Percentiles rank a stretch among this genome's conserved stretches.
phyloP scores from a whole-genome alignment of 1,140 invertebrate species.

The Thaumetopoea pityocampa region DNA sequence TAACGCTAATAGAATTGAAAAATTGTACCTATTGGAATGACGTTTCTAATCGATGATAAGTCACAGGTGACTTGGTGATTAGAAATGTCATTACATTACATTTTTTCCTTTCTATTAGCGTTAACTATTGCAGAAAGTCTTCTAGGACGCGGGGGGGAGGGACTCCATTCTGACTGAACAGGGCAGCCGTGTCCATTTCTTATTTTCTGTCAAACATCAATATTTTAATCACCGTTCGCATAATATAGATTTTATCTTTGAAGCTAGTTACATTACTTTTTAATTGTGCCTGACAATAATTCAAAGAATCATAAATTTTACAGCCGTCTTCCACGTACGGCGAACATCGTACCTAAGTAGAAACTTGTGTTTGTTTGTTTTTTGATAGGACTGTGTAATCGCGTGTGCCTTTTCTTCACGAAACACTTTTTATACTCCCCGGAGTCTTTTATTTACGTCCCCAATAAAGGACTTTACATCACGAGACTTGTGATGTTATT shows the following conservation, averaged over 20 bases:
- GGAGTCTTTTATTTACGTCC: slow-evolving; percentile 56
- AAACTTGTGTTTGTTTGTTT: slow-evolving; percentile 70
- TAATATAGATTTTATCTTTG: not conserved
- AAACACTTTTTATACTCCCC: slow-evolving; percentile 39
- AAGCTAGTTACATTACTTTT: slow-evolving; percentile 11
- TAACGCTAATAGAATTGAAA: too few species aligned
- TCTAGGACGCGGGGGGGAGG: too few species aligned
- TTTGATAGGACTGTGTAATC: slow-evolving; percentile 72
- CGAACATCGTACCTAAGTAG: slow-evolving; percentile 62
- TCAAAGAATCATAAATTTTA: slow-evolving; percentile 71
- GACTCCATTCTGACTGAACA: too few species aligned
- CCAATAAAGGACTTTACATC: slow-evolving; percentile 61
- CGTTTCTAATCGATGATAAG: too few species aligned
- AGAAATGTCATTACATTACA: too few species aligned
- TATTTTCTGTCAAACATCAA: too few species aligned
- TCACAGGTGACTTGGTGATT: too few species aligned
- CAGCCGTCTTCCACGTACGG: slow-evolving; percentile 54
- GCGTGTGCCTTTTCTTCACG: slow-evolving; percentile 64
- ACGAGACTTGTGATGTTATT: slow-evolving; percentile 39
- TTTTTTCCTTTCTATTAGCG: too few species aligned
- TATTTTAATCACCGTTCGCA: not conserved
- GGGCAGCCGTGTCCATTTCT: too few species aligned
- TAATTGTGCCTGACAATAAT: slow-evolving; percentile 46
- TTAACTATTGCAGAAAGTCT: too few species aligned
- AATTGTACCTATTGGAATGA: too few species aligned